These are phyloP conservation scores for Potorous gilbertii DNA, from an alignment of 2,797 vertebrate species.

Conservation along the genomic window DNA sequence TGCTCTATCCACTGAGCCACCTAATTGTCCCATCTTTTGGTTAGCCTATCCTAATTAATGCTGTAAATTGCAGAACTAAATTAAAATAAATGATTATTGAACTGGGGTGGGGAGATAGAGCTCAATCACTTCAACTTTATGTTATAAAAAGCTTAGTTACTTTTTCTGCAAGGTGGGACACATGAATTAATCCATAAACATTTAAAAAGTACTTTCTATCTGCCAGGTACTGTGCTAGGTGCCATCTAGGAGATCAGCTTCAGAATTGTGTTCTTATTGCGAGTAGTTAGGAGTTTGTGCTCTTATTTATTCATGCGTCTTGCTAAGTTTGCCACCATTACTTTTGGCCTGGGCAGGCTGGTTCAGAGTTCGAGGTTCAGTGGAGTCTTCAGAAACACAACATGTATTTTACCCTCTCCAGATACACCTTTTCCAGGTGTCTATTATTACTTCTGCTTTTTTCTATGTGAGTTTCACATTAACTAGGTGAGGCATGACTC, in stretches of 20 bases:
- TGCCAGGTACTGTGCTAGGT: background rate
- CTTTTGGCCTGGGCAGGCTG: background rate
- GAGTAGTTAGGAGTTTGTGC: background rate
- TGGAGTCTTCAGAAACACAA: background rate
- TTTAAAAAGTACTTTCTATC: background rate
- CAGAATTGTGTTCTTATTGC: background rate
- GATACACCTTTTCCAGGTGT: background rate
- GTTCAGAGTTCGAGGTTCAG: background rate
- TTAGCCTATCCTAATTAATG: background rate
- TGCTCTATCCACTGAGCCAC: background rate
- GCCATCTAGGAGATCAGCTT: background rate
- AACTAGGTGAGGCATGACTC: background rate
- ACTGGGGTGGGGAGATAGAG: background rate
- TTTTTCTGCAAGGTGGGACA: background rate
- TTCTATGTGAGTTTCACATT: background rate
- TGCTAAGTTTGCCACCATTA: background rate
- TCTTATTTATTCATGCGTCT: background rate
- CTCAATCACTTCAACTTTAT: background rate
- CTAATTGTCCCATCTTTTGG: background rate
- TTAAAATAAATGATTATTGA: background rate
- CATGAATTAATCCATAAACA: background rate
- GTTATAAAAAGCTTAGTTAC: background rate
- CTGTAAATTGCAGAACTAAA: background rate
- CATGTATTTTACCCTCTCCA: background rate
- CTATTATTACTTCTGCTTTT: constrained; percentile 24